phyloP scores from a whole-genome alignment of 2,113 vertebrate genomes.

The Syrmaticus mikado region DNA sequence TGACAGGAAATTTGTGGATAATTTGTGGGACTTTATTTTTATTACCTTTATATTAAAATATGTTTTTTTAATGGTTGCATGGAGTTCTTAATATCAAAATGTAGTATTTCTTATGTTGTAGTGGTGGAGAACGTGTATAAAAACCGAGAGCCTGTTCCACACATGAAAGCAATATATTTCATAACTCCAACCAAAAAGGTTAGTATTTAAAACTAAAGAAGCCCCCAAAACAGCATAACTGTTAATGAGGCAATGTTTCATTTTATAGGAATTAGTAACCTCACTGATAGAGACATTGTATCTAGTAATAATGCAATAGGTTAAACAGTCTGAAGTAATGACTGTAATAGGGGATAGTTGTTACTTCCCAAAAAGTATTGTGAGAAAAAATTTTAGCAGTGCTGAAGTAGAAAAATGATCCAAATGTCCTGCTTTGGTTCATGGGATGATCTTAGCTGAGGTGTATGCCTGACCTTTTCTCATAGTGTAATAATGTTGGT shows the following conservation, averaged over 20 bases:
- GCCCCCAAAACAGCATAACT: background rate
- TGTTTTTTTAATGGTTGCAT: background rate
- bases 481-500: background rate
- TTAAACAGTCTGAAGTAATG: background rate
- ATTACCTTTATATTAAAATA: background rate
- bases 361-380: background rate
- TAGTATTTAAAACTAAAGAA: slow-evolving; percentile 53
- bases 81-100: background rate
- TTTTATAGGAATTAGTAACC: background rate
- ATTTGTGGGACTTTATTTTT: background rate
- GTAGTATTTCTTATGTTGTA: slow-evolving; percentile 65
- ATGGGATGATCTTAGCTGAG: background rate
- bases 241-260: background rate
- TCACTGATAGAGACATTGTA: background rate
- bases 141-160: slow-evolving; percentile 90
- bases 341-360: background rate
- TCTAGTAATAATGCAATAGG: background rate
- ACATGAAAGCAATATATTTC: slow-evolving; percentile 97
- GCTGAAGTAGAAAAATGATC: background rate
- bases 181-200: slow-evolving; percentile 92
- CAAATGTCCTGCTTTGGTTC: background rate
- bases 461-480: background rate
- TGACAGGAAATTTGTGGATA: background rate
- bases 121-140: slow-evolving; percentile 95
- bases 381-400: background rate